These are phyloP conservation scores for Malacosoma neustria DNA, from an alignment of 2,888 invertebrate genomes.

Conservation along the genomic window DNA sequence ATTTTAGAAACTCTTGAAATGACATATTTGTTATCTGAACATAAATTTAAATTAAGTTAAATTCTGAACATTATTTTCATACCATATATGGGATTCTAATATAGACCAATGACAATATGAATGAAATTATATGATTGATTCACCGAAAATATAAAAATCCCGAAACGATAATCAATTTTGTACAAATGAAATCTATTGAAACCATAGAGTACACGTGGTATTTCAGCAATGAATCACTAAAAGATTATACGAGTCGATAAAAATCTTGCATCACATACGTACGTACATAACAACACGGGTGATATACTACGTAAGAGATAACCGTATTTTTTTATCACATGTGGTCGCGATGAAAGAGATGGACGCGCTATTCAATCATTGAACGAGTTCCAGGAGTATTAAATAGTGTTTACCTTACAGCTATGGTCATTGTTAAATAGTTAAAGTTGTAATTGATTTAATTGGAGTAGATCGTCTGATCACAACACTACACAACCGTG, in stretches of 20 bases:
- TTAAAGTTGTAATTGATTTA: neutral
- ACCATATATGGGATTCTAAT: no score
- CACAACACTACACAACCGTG: constrained; percentile 2
- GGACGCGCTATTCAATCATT: neutral
- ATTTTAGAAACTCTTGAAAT: no score
- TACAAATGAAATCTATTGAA: no score
- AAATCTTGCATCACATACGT: constrained; percentile 1
- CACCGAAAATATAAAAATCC: no score
- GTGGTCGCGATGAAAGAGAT: neutral
- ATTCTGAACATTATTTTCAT: no score
- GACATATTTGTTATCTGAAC: no score
- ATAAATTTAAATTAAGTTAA: no score
- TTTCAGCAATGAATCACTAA: constrained; percentile 14
- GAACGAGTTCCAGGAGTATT: neutral
- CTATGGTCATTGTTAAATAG: constrained; percentile 6
- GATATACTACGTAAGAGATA: neutral
- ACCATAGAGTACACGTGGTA: neutral
- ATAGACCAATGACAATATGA: no score
- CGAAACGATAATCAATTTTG: no score
- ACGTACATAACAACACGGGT: neutral
- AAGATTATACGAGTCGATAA: constrained; percentile 3
- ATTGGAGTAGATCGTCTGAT: neutral
- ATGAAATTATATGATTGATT: no score
- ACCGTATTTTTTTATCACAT: neutral
- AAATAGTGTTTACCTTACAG: constrained; percentile 6